Percentiles rank a stretch among this genome's conserved stretches.
These are phyloP conservation scores for Kryptolebias marmoratus DNA, from an alignment of 2,113 vertebrate genomes.

Conservation along the genomic window DNA sequence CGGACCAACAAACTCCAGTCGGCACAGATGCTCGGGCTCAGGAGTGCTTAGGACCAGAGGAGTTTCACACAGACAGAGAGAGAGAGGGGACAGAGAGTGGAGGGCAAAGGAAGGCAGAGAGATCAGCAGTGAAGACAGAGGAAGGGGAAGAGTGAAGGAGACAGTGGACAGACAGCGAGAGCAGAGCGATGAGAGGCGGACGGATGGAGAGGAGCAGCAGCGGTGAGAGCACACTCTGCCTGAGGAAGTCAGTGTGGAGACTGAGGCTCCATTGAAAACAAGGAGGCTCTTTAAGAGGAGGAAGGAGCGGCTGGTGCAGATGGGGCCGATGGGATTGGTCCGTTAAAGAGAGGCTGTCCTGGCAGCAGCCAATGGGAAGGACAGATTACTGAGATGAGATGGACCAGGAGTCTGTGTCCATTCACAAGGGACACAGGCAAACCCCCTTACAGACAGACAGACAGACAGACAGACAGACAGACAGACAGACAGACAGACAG, in stretches of 20 bases:
- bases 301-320: conserved; percentile 75
- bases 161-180: conserved; percentile 35
- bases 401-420: conserved; percentile 56
- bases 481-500: conserved; percentile 23
- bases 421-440: conserved; percentile 63
- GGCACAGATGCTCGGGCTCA: conserved; percentile 61
- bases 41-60: conserved; percentile 27
- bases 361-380: conserved; percentile 72
- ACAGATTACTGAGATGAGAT: conserved; percentile 43
- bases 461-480: conserved; percentile 15
- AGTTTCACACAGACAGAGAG: conserved; percentile 14
- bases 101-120: conserved; percentile 1
- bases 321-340: conserved; percentile 81
- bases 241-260: conserved; percentile 74
- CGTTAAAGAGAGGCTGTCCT: conserved; percentile 79
- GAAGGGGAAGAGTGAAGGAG: not conserved
- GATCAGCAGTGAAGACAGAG: not conserved
- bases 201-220: conserved; percentile 74
- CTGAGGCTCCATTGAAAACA: conserved; percentile 83
- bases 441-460: conserved; percentile 5
- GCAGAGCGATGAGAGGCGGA: conserved; percentile 39
- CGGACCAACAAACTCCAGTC: conserved; percentile 63
- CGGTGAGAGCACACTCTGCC: conserved; percentile 74
- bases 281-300: conserved; percentile 86
- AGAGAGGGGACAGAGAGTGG: not conserved